Evolutionary conservation across 2,888 invertebrate genomes (phyloP).

Genomic region (Drosophila affinis): DNA sequence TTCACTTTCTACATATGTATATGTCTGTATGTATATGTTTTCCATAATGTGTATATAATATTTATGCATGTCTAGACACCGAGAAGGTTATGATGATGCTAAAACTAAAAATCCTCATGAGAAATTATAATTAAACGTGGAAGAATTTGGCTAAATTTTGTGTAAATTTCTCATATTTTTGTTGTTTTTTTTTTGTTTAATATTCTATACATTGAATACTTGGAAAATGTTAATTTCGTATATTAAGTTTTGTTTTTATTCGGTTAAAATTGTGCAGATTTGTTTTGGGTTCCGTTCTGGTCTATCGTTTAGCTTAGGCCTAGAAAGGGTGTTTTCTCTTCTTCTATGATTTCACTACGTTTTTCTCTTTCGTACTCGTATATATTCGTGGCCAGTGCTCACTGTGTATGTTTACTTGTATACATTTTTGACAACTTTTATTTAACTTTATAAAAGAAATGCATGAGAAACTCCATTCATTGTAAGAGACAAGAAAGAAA

Average conservation of each 20-base stretch:
- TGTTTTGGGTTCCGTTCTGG: slow-evolving; percentile 16
- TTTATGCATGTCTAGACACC: slow-evolving; percentile 25
- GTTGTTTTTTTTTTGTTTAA: slow-evolving; percentile 30
- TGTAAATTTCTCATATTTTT: slow-evolving; percentile 56
- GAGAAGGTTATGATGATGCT: slow-evolving; percentile 15
- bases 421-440: slow-evolving; percentile 1
- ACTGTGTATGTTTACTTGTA: slow-evolving; percentile 9
- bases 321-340: slow-evolving; percentile 39
- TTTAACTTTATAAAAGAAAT: not conserved
- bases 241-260: slow-evolving; percentile 4
- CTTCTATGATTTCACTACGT: slow-evolving; percentile 42
- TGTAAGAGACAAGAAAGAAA: not conserved
- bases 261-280: slow-evolving; percentile 73
- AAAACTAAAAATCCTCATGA: not conserved
- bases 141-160: slow-evolving; percentile 51
- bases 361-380: slow-evolving; percentile 15
- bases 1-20: slow-evolving; percentile 4
- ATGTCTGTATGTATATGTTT: not conserved
- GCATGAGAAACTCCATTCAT: not conserved
- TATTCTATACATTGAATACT: slow-evolving; percentile 46
- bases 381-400: slow-evolving; percentile 42
- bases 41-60: slow-evolving; percentile 11
- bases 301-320: slow-evolving; percentile 52
- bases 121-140: slow-evolving; percentile 19
- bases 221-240: slow-evolving; percentile 61